Percentiles rank a stretch among this genome's conserved stretches.
Evolutionary conservation across 2,113 vertebrate genomes (phyloP).

Genomic region (Macquaria ambigua): DNA sequence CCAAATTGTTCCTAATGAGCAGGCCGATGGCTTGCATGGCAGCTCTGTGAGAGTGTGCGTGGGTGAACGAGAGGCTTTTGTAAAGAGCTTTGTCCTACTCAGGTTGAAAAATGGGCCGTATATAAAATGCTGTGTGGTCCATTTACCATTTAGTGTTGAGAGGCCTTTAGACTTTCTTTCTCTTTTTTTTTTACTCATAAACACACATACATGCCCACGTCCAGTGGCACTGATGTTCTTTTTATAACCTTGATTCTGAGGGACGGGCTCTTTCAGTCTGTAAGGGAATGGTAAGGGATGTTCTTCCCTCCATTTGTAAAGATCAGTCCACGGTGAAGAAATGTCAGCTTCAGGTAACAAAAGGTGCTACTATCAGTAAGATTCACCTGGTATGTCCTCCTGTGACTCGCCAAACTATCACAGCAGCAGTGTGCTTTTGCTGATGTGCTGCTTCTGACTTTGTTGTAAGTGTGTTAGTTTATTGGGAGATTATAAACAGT

Average conservation of each 20-base stretch:
- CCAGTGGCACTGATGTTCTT: background rate
- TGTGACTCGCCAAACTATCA: no score
- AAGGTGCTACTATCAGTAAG: background rate
- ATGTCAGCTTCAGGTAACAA: slow-evolving; percentile 1
- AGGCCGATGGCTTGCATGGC: background rate
- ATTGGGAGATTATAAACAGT: background rate
- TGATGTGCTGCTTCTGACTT: no score
- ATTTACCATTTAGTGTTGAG: background rate
- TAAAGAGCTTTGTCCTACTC: slow-evolving; percentile 21
- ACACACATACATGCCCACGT: background rate
- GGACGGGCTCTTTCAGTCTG: background rate
- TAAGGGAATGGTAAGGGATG: background rate
- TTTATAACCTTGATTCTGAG: background rate
- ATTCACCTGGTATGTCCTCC: no score
- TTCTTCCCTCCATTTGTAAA: background rate
- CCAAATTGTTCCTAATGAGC: slow-evolving; percentile 26
- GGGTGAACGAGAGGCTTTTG: slow-evolving; percentile 21
- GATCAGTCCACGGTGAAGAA: background rate
- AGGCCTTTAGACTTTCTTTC: background rate
- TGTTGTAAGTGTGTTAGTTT: no score
- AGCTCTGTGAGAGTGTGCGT: slow-evolving; percentile 27
- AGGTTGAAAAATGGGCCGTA: background rate
- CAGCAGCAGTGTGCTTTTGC: background rate
- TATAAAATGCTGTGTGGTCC: background rate
- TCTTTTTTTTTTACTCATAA: background rate